Evolutionary conservation across 2,888 invertebrate genomes (phyloP).

Genomic region (Heliconius hortense): DNA sequence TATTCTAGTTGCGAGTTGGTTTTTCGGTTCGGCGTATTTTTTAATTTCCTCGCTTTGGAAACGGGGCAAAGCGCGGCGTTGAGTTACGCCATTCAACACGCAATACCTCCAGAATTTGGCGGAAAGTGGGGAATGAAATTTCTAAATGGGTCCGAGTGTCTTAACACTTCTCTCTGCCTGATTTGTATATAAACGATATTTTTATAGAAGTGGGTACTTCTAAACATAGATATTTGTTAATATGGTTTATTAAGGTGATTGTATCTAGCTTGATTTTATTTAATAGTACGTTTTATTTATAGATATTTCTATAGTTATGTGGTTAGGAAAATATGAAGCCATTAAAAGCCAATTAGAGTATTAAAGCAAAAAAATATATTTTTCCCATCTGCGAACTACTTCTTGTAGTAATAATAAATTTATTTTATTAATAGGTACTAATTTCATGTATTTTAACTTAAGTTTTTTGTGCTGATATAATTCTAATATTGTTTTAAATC

Average conservation of each 20-base stretch:
- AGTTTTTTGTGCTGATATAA: neutral
- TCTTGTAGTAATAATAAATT: neutral
- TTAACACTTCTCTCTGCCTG: too few relatives aligned
- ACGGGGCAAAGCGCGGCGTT: too few relatives aligned
- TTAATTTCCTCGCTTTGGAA: too few relatives aligned
- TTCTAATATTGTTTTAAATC: neutral
- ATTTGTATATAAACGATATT: too few relatives aligned
- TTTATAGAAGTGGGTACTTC: too few relatives aligned
- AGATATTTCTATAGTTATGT: neutral
- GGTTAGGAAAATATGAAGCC: constrained; percentile 5
- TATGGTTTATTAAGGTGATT: neutral
- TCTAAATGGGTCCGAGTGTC: too few relatives aligned
- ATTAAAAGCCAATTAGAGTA: constrained; percentile 18
- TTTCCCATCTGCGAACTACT: constrained; percentile 1
- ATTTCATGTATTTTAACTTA: neutral
- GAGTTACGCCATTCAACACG: too few relatives aligned
- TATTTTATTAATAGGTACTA: neutral
- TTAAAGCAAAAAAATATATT: neutral
- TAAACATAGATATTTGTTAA: neutral
- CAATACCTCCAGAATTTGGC: too few relatives aligned
- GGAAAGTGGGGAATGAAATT: too few relatives aligned
- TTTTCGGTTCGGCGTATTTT: too few relatives aligned
- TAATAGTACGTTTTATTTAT: constrained; percentile 4
- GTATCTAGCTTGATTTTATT: neutral
- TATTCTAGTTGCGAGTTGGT: too few relatives aligned